Evolutionary conservation across 2,113 vertebrate species (phyloP), one percentile per base, ranked within the genome.

Genomic region (Cyprichromis sp.): DNA sequence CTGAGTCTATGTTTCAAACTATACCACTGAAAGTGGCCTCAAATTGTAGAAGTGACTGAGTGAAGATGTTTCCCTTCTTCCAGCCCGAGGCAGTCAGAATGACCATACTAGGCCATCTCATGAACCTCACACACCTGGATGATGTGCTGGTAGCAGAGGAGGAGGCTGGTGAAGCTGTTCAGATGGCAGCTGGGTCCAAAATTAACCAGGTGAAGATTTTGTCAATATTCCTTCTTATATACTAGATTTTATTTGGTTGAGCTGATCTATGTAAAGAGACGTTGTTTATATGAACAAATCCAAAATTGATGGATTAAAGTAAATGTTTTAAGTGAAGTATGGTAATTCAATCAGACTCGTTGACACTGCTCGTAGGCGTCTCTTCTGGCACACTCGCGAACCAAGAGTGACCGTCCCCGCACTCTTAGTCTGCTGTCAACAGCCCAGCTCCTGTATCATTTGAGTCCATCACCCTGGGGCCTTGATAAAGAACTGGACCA

Each of bases 371-470:
- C 7, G 21, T 94, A 98, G 97, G 88, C 85, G 4, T 96, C 93
- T 79, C 90, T 98, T 31, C 73, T 97, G 86, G 86, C 90, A 55
- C 94, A 96, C 92, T 97, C 96, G 7, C 93, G 96, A 53, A 97
- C 89, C 11, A 88, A 95, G 52, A 85, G 91, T 5, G 91, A 96
- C 6, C 96, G 92, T 73, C 97, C 96, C 9, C 96, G 96, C 5
- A 87, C 96, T 86, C 97, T 98, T 86, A 98, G 97, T 86, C 87
- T 97, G 87, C 94, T 97, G 89, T 96, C 97, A 53, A 95, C 95
- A 57, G 95, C 97, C 87, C 97, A 97, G 93, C 96, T 97, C 86
- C 90, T 98, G 52, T 95, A 93, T 91, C 92, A 94, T 83, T 94
- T 96, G 88, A 96, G 90, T 86, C 95, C 94, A 59, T 92, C 94